These are phyloP conservation scores for Ennomos fuscantarius DNA, from an alignment of 2,888 invertebrate genomes.

Conservation along the genomic window DNA sequence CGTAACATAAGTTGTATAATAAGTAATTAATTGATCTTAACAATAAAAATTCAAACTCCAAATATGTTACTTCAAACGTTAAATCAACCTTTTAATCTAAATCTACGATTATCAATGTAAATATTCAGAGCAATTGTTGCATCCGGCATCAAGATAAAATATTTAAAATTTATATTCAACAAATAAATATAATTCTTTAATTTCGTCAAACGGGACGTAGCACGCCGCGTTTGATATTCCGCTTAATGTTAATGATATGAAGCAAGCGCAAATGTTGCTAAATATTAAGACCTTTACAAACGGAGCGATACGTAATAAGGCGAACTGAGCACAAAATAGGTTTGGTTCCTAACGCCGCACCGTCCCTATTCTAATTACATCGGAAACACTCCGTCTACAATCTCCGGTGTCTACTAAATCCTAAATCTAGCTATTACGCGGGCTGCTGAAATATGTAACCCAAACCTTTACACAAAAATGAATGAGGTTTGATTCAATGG, in stretches of 20 bases:
- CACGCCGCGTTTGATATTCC: slow-evolving; percentile 43
- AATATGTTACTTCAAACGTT: neutral
- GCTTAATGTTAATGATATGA: slow-evolving; percentile 81
- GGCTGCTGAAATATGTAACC: no score
- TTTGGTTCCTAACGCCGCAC: neutral
- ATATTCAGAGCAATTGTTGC: slow-evolving; percentile 39
- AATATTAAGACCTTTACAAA: slow-evolving; percentile 1
- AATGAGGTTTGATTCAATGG: no score
- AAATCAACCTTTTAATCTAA: slow-evolving; percentile 18
- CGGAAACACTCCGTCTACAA: no score
- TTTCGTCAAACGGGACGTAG: slow-evolving; percentile 28
- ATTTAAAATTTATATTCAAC: slow-evolving; percentile 34
- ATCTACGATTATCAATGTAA: slow-evolving; percentile 27
- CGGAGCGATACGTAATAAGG: neutral
- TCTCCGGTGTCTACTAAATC: no score
- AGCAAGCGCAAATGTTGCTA: slow-evolving; percentile 69
- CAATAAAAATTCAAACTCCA: slow-evolving; percentile 13
- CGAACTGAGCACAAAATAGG: neutral
- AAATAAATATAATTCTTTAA: slow-evolving; percentile 38
- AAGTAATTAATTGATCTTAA: no score
- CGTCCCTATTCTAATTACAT: no score
- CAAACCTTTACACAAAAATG: no score
- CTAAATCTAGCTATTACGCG: no score
- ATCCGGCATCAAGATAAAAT: slow-evolving; percentile 38
- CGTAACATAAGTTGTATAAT: no score